Conservation (phyloP, 2,888 invertebrate genomes). For the Carcina quercana region DNA sequence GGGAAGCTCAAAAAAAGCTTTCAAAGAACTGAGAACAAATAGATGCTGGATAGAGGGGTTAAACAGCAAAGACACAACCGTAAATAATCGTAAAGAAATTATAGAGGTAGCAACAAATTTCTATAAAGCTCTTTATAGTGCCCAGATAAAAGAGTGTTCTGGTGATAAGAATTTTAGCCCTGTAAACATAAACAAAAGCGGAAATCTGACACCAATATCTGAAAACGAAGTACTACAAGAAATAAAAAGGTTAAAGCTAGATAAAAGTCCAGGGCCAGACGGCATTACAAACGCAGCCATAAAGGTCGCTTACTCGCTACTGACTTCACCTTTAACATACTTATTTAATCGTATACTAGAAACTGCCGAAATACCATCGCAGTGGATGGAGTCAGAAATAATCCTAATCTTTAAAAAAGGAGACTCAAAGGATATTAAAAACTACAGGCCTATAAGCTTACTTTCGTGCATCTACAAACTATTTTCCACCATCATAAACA, state of each 20-base stretch:
- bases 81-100: not conserved
- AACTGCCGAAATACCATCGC: not conserved
- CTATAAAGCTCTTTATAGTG: not conserved
- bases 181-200: no score
- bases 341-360: not conserved
- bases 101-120: slow-evolving; percentile 3
- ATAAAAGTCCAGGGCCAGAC: slow-evolving; percentile 1
- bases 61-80: not conserved
- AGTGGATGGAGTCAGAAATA: not conserved
- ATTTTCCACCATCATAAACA: slow-evolving; percentile 9
- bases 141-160: no score
- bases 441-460: slow-evolving; percentile 17
- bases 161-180: no score
- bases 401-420: slow-evolving; percentile 14
- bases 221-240: no score
- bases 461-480: slow-evolving; percentile 16
- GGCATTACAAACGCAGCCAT: not conserved
- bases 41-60: not conserved
- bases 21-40: not conserved
- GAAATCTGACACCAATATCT: no score
- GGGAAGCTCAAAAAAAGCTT: slow-evolving; percentile 1
- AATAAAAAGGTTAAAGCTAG: no score
- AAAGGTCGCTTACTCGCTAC: not conserved
- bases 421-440: slow-evolving; percentile 7
- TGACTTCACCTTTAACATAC: not conserved